phyloP scores from a whole-genome alignment of 2,113 vertebrate species.

The Festucalex cinctus region DNA sequence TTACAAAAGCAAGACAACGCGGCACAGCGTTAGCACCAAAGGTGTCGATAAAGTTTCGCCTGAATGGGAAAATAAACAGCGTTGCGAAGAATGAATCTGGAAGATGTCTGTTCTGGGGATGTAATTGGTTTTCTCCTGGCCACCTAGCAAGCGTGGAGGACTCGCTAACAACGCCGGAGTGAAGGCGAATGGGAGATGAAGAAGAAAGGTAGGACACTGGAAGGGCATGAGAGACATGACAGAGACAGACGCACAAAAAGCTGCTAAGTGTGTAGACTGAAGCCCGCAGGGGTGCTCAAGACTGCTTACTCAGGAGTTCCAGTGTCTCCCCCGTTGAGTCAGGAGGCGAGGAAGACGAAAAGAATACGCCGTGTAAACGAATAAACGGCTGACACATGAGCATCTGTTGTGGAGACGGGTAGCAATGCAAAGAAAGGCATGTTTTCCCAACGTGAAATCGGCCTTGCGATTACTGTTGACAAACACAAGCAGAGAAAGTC shows the following conservation, averaged over 20 bases:
- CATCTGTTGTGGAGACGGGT: background rate
- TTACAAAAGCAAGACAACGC: too few species aligned
- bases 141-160: conserved; percentile 20
- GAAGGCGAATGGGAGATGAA: conserved; percentile 7
- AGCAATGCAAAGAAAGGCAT: background rate
- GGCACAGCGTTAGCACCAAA: too few species aligned
- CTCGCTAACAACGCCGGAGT: background rate
- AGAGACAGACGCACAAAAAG: conserved; percentile 26
- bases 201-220: conserved; percentile 17
- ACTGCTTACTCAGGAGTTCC: conserved; percentile 45
- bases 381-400: background rate
- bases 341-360: background rate
- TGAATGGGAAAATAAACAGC: conserved; percentile 22
- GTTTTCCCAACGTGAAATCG: background rate
- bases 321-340: conserved; percentile 16
- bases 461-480: background rate
- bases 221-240: conserved; percentile 36
- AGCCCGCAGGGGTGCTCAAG: conserved; percentile 32
- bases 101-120: conserved; percentile 59
- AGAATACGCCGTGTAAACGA: background rate
- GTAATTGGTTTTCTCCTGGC: conserved; percentile 64
- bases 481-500: background rate
- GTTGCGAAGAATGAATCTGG: conserved; percentile 56
- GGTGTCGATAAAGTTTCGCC: conserved; percentile 25
- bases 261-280: conserved; percentile 16